Evolutionary conservation across 1,140 invertebrate species (phyloP).

Genomic region (Melipona quadrifasciata): DNA sequence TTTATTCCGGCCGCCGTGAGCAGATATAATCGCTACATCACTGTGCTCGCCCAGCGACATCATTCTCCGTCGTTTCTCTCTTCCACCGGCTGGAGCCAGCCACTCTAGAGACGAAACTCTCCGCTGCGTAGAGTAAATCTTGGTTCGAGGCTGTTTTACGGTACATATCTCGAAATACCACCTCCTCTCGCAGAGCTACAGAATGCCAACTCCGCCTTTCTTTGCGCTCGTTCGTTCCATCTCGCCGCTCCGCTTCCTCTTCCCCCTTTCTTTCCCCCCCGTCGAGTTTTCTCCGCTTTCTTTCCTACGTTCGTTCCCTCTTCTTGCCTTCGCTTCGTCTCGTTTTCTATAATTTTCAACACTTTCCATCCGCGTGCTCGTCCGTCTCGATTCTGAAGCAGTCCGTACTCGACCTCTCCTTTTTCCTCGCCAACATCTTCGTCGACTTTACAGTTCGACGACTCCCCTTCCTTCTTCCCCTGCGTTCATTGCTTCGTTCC

Average conservation of each 20-base stretch:
- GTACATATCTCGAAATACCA: conserved; percentile 48
- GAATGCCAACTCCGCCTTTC: conserved; percentile 32
- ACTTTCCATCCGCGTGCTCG: too few species aligned
- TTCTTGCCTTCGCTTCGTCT: conserved; percentile 13
- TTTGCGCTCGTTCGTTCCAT: conserved; percentile 16
- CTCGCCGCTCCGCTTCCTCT: neutral
- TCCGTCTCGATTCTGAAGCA: neutral
- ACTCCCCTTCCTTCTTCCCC: neutral
- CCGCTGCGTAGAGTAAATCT: conserved; percentile 36
- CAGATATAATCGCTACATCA: conserved; percentile 58
- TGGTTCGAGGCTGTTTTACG: conserved; percentile 50
- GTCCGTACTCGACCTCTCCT: neutral
- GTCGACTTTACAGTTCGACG: conserved; percentile 9
- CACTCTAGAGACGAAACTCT: conserved; percentile 30
- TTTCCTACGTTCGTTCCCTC: neutral
- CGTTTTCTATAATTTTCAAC: neutral
- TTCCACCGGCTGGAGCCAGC: conserved; percentile 18
- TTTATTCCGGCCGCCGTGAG: conserved; percentile 50
- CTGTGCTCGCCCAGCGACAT: conserved; percentile 48
- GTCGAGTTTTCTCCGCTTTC: neutral
- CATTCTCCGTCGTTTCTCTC: conserved; percentile 31
- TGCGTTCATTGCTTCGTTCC: neutral
- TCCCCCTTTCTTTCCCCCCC: neutral
- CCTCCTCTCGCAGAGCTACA: conserved; percentile 11
- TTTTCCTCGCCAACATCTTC: conserved; percentile 5